Evolutionary conservation across 1,140 invertebrate genomes (phyloP), one percentile per base, ranked within the genome.

Genomic region (Bactericera cockerelli): DNA sequence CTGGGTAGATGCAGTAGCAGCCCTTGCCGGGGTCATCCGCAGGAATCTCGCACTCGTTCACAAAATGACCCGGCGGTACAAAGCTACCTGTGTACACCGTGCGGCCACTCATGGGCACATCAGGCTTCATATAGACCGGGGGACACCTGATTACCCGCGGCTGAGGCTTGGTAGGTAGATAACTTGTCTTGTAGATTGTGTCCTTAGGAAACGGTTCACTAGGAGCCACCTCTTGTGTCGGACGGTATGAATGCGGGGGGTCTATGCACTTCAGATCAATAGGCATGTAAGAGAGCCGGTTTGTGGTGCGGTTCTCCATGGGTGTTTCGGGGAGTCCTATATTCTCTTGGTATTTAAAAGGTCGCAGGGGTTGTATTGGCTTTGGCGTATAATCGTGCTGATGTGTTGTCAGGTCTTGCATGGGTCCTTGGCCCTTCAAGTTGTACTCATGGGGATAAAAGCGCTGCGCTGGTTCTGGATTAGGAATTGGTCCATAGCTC

Each of bases 401-500:
- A 39, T 64, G 42, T 2, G 64, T 65, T 8, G 64, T 65, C 25
- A 65, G 28, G 36, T 60, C 55, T 1, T 61, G 60, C 38, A 65
- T 60, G 0, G 62, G 64, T 0, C 64, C 64, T 31, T 62, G 61
- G 1, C 64, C 64, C 2, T 42, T 49, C 31, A 65, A 28, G 31
- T 62, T 63, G 33, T 65, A 61, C 49, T 63, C 64, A 38, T 53
- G 49, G 13, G 64, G 64, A 36, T 61, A 62, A 36, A 59, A 62
- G 8, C 54, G 49, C 16, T 60, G 31, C 13, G 58, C 54, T 1
- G 28, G 54, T 53, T 54, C 62, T 21, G 61, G 26, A 11, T 59
- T 59, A 14, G 62, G 61, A 63, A 63, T 63, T 11, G 64, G 55
- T n/a, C 64, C 64, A 24, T 64, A 65, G 53, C 64, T 65, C 61